phyloP scores from a whole-genome alignment of 2,888 invertebrate genomes.

The Rhopalosiphum nymphaeae region DNA sequence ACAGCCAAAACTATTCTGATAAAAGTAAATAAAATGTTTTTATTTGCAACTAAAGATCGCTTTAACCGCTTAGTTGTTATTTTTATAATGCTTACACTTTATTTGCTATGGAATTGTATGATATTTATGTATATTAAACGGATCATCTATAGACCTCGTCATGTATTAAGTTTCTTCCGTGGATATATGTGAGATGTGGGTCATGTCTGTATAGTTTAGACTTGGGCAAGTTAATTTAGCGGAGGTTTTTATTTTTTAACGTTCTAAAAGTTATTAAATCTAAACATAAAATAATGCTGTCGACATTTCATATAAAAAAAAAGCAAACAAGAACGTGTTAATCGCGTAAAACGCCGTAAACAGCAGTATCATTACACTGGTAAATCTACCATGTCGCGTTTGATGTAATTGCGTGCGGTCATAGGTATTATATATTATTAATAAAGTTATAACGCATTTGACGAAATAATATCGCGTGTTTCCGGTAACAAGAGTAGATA shows the following conservation, averaged over 20 bases:
- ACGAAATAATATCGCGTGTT: constrained; percentile 20
- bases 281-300: not conserved
- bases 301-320: not conserved
- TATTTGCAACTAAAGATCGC: not conserved
- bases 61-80: not conserved
- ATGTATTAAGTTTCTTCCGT: not conserved
- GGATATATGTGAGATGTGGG: too few relatives aligned
- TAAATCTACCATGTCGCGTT: not conserved
- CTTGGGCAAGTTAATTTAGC: not conserved
- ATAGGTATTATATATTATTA: not conserved
- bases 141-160: not conserved
- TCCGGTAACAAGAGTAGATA: not conserved
- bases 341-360: not conserved
- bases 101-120: not conserved
- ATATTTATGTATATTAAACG: not conserved
- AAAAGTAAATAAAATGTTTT: not conserved
- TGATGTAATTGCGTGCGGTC: constrained; percentile 3
- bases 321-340: not conserved
- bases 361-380: not conserved
- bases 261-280: not conserved
- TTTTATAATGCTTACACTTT: not conserved
- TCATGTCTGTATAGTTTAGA: not conserved
- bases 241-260: not conserved
- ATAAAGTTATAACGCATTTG: not conserved
- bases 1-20: not conserved